Evolutionary conservation across 2,113 vertebrate species (phyloP).

Genomic region (Cyprinodon variegatus): DNA sequence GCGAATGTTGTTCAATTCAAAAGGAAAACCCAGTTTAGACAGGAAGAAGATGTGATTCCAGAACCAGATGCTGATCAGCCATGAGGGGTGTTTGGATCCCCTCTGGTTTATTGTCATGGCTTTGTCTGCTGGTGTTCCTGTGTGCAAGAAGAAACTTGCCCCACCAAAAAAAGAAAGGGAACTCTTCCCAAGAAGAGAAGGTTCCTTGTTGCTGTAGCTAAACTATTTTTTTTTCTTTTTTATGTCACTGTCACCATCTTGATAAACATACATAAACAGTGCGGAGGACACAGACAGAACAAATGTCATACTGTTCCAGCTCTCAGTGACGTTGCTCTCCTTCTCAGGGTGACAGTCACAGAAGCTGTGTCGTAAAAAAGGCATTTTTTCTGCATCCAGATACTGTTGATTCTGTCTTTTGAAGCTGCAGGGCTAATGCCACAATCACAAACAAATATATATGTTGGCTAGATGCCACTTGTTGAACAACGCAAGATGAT

Average conservation of each 20-base stretch:
- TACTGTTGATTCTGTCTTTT: neutral
- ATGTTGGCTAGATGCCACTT: no score
- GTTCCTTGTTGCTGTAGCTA: slow-evolving; percentile 27
- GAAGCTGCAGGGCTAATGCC: no score
- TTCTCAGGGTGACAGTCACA: slow-evolving; percentile 16
- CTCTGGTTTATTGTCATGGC: slow-evolving; percentile 36
- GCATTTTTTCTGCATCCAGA: neutral
- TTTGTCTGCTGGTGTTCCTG: slow-evolving; percentile 63
- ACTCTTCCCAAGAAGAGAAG: slow-evolving; percentile 36
- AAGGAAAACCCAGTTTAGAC: neutral
- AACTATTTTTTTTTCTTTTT: slow-evolving; percentile 50
- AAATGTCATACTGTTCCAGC: slow-evolving; percentile 45
- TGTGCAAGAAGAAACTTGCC: slow-evolving; percentile 67
- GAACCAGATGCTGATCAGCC: slow-evolving; percentile 55
- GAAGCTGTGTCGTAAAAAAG: slow-evolving; percentile 18
- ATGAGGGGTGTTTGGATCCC: slow-evolving; percentile 62
- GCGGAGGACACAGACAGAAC: slow-evolving; percentile 53
- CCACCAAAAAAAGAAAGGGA: slow-evolving; percentile 42
- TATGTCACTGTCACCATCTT: slow-evolving; percentile 65
- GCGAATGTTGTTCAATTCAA: neutral
- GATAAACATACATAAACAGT: slow-evolving; percentile 63
- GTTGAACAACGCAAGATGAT: no score
- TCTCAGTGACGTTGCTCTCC: slow-evolving; percentile 34
- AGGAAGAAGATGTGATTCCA: slow-evolving; percentile 31
- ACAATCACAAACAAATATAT: no score